Base-by-base conservation (phyloP, 2,113 vertebrate species). In the Sigmodon hispidus region DNA sequence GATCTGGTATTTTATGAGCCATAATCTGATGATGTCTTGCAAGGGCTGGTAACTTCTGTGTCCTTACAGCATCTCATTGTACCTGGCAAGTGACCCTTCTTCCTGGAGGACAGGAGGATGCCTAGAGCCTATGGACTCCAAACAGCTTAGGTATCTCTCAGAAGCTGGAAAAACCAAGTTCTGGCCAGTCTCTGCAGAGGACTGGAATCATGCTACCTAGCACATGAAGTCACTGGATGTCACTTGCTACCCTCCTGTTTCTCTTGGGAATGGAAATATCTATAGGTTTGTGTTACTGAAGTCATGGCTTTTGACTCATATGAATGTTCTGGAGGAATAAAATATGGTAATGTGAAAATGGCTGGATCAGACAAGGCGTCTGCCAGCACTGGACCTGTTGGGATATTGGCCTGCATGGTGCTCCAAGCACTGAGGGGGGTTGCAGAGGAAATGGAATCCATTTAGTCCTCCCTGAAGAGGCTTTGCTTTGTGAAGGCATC, bases 401-500 rank as follows among this genome's bases (percentile, higher is more conserved):
- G 77, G 76, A 48, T 69, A 9, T 8, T 61, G 86, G 72, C 81
- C 76, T 65, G 73, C 89, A 26, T 57, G 43, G 43, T 34, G 34
- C 80, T 88, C 73, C 19, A 22, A 69, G 93, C 17, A 1, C 80
- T 75, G 85, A 40, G 93, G 91, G 93, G 91, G 87, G 61, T 73
- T 91, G 91, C 59, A 55, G 87, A 86, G 92, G 93, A 97, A 79
- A 89, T 92, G 93, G 85, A 87, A 96, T 83, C 87, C 70, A 73
- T 94, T 88, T 89, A 9, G 48, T 91, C 93, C 95, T 93, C 93
- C 87, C 98, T 87, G 96, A 90, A 97, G 98, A 98, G 96, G 94
- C 65, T 96, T 94, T 96, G 92, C 95, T 95, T 4, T 96, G 89
- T 95, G 24, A 96, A 97, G 96, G 97, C 97, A 94, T 98, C 98